Percentiles rank a stretch among this genome's conserved stretches.
Evolutionary conservation across 92 coral and sea anemone genomes (phyloP).

Genomic region (Phenganax marumi): DNA sequence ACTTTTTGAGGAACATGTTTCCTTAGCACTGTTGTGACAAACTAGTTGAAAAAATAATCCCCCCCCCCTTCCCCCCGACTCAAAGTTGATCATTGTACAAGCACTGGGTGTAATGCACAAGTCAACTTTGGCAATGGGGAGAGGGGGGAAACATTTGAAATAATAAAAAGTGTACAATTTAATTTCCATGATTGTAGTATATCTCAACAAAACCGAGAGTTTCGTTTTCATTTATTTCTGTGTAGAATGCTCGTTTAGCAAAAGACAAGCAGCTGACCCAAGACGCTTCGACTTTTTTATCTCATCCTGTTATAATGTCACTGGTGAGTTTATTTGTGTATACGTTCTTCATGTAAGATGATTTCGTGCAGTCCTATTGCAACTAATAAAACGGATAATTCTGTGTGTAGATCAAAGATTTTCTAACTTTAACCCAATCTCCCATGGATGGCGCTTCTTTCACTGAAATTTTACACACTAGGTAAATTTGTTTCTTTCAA

Average conservation of each 20-base stretch:
- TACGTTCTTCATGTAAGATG: not conserved
- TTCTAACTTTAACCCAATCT: conserved; percentile 80
- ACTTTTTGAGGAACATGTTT: too few relatives aligned
- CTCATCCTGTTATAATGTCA: conserved; percentile 75
- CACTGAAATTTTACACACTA: conserved; percentile 86
- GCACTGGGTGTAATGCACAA: too few relatives aligned
- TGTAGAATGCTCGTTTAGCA: conserved; percentile 58
- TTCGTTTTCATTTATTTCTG: conserved; percentile 28
- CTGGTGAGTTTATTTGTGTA: conserved; percentile 58
- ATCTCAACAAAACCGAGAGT: too few relatives aligned
- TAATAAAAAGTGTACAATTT: too few relatives aligned
- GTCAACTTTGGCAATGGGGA: too few relatives aligned
- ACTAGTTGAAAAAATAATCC: too few relatives aligned
- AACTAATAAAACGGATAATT: not conserved
- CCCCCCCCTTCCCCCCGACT: too few relatives aligned
- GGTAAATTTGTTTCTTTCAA: conserved; percentile 46
- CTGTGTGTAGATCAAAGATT: conserved; percentile 76
- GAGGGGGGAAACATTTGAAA: too few relatives aligned
- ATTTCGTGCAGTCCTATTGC: not conserved
- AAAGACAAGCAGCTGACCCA: conserved; percentile 77
- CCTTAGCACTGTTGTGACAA: too few relatives aligned
- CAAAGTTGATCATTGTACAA: too few relatives aligned
- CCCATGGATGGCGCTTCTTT: conserved; percentile 89
- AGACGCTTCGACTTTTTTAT: conserved; percentile 77
- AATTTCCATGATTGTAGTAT: too few relatives aligned